Base-by-base conservation (phyloP, 2,888 invertebrate species). In the Aleiodes alternator region DNA sequence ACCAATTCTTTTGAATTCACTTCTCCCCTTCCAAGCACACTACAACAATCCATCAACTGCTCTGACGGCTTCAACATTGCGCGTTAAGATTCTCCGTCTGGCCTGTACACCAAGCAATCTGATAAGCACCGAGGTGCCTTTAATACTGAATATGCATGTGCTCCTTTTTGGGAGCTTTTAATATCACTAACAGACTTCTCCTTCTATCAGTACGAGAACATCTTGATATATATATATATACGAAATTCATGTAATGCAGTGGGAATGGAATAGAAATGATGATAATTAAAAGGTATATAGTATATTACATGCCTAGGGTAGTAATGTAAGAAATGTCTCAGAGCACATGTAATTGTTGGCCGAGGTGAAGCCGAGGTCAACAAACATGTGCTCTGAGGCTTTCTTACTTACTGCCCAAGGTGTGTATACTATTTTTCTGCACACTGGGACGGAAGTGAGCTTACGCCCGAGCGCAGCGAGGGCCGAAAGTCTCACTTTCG, bases 61-160 rank as follows among this genome's bases (percentile, higher is more conserved):
- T 78, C 82, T 85, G 88, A 87, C 87, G 85, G 85, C 83, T 85
- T 85, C 84, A 78, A 86, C 87, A 85, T 84, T 84, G 81, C 84
- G 82, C 82, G 85, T 85, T 84, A 86, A 87, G 86, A 86, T 85
- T 85, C 84, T 82, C 84, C 75, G 76, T 78, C 78, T 78, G 81
- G 76, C 78, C 78, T 78, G 81, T 81, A 82, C 81, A 78, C 75
- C 80, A 80, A 75, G 80, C 81, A 80, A 87, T 87, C 87, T 84
- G 88, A 87, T 87, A 85, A 86, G 86, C 84, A 82, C 68, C 76
- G 79, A 81, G 84, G 82, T 79, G 82, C 66, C 75, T 79, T 23
- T 79, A 80, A 38, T 48, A 80, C 82, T 86, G 85, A 87, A 87
- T 87, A 87, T 87, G 86, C 84, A 87, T 86, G 83, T 82, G 72